Evolutionary conservation across 1,140 invertebrate species (phyloP).

Genomic region (Musca vetustissima): DNA sequence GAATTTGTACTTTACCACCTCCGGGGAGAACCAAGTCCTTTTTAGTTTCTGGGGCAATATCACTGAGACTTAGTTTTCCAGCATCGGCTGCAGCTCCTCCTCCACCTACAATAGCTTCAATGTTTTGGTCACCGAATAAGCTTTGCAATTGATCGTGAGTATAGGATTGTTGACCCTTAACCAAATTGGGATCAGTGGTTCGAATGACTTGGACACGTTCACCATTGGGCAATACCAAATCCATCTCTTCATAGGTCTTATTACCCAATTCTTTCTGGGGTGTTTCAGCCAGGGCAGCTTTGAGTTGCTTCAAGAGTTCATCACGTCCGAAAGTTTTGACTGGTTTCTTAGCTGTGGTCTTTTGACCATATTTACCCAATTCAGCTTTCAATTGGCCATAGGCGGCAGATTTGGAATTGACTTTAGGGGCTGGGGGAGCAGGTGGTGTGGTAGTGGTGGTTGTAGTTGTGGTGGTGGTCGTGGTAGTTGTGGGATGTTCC

Average conservation of each 20-base stretch:
- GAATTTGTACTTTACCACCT: constrained; percentile 72
- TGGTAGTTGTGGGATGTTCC: constrained; percentile 58
- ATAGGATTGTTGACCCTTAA: constrained; percentile 54
- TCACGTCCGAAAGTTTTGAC: constrained; percentile 58
- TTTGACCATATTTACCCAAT: constrained; percentile 42
- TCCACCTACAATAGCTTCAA: constrained; percentile 24
- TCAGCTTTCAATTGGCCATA: constrained; percentile 47
- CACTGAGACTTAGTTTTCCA: constrained; percentile 38
- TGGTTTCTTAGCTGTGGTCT: constrained; percentile 43
- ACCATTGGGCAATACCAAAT: constrained; percentile 71
- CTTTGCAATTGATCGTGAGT: constrained; percentile 49
- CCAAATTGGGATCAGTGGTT: constrained; percentile 65
- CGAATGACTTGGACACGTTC: constrained; percentile 73
- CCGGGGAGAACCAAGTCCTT: constrained; percentile 71
- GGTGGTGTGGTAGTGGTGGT: constrained; percentile 50
- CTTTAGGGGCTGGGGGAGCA: constrained; percentile 36
- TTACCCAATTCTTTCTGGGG: constrained; percentile 63
- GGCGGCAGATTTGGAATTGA: constrained; percentile 38
- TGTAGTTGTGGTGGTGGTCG: constrained; percentile 55
- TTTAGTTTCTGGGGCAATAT: constrained; percentile 56
- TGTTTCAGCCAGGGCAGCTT: constrained; percentile 69
- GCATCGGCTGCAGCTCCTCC: constrained; percentile 26
- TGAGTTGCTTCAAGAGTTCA: constrained; percentile 70
- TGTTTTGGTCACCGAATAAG: constrained; percentile 43
- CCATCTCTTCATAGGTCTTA: constrained; percentile 71